These are phyloP conservation scores for Ispidina picta DNA, from an alignment of 2,797 vertebrate species.

Conservation along the genomic window DNA sequence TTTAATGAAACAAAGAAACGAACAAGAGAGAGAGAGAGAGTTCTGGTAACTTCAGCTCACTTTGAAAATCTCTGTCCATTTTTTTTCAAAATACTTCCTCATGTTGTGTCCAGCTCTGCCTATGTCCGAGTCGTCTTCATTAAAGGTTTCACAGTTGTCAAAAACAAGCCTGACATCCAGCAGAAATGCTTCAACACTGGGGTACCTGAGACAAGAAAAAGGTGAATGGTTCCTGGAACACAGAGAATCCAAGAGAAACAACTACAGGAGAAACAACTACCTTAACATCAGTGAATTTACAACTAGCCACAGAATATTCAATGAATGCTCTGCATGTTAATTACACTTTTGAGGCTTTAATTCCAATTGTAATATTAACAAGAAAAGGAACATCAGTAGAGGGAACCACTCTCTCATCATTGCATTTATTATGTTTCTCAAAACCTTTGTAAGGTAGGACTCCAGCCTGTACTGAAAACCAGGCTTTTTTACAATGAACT, in stretches of 20 bases:
- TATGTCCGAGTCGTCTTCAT: conserved; percentile 99
- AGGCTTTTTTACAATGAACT: background rate
- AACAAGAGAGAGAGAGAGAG: background rate
- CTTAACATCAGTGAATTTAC: background rate
- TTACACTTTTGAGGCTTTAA: background rate
- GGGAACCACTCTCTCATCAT: background rate
- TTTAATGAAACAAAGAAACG: conserved; percentile 31
- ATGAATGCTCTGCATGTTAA: background rate
- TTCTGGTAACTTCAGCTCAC: conserved; percentile 86
- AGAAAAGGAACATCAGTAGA: background rate
- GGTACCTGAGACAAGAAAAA: conserved; percentile 86
- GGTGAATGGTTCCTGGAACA: conserved; percentile 4
- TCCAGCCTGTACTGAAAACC: background rate
- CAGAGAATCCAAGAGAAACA: background rate
- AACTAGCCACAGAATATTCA: background rate
- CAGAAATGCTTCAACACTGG: conserved; percentile 95
- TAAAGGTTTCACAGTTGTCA: conserved; percentile 99
- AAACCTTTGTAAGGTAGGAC: background rate
- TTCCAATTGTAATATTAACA: background rate
- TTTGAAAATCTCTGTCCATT: conserved; percentile 98
- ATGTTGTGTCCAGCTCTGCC: conserved; percentile 98
- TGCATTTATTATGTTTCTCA: background rate
- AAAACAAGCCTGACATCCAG: conserved; percentile 98
- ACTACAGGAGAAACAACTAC: background rate
- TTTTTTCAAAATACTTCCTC: conserved; percentile 98